Evolutionary conservation across 2,113 vertebrate species (phyloP).

Genomic region (Leptosomus discolor): DNA sequence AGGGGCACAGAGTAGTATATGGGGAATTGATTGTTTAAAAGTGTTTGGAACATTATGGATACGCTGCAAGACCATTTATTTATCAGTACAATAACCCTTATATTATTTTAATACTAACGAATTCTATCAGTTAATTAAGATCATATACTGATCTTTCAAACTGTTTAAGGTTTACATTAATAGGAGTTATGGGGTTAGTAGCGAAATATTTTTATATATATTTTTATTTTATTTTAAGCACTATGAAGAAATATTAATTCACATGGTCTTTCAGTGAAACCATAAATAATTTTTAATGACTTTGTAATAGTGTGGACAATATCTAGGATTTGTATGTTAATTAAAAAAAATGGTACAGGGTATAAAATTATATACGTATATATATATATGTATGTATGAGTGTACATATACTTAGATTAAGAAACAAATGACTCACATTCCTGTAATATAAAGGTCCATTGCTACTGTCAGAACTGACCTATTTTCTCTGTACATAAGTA

Average conservation of each 20-base stretch:
- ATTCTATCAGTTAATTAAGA: constrained; percentile 68
- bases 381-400: constrained; percentile 70
- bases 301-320: constrained; percentile 76
- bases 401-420: constrained; percentile 75
- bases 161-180: constrained; percentile 78
- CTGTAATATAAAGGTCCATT: constrained; percentile 78
- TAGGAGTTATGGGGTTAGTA: constrained; percentile 74
- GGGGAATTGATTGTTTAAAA: constrained; percentile 42
- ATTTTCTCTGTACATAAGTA: constrained; percentile 80
- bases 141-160: constrained; percentile 73
- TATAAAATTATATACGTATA: constrained; percentile 76
- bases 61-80: constrained; percentile 76
- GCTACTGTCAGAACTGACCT: constrained; percentile 71
- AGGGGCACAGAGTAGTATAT: constrained; percentile 37
- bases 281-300: constrained; percentile 76
- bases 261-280: constrained; percentile 77
- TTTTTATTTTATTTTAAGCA: constrained; percentile 78
- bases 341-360: constrained; percentile 70
- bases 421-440: constrained; percentile 71
- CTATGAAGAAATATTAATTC: constrained; percentile 69
- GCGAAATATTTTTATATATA: constrained; percentile 81
- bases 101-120: constrained; percentile 66
- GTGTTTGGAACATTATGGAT: constrained; percentile 61
- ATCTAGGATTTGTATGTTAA: constrained; percentile 76
- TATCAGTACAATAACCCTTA: constrained; percentile 65